Evolutionary conservation across 1,140 invertebrate genomes (phyloP), one percentile per base, ranked within the genome.

Genomic region (Portunus trituberculatus): DNA sequence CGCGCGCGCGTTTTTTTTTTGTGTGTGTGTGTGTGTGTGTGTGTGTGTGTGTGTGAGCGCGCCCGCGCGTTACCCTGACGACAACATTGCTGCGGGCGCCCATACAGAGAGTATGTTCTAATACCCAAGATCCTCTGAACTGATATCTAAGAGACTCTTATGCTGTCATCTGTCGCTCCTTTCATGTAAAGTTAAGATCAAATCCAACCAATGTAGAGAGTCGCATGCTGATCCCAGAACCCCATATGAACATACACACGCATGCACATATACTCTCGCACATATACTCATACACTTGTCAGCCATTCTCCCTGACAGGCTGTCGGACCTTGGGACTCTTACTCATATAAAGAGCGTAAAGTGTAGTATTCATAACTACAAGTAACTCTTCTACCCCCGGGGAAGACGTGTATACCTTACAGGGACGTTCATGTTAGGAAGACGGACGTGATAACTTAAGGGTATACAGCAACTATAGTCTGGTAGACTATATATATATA

Each of bases 201-300:
- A 59, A 12, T 1, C 52, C 10, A 12, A 59, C 52, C 3, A 12
- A 59, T 20, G 12, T 20, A 59, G 0, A 86, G 0, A 32, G 10
- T 14, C 12, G 25, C 31, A 86, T 28, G 14, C 4, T 0, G 10
- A 86, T 82, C 31, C 8, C 83, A 25, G 8, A 6, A 10, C 0
- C 31, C 8, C 83, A 86, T 0, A 86, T 25, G 0, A 4, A 86
- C 83, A 25, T 25, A 86, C 83, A 86, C 83, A 86, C 20, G 25
- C 83, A 86, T 25, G 25, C 83, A 86, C 83, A 86, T 25, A 86
- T 25, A 86, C 83, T 14, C 83, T 14, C 83, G n/a, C 83, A 86
- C 83, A 86, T 25, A 25, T 25, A 86, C 83, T 8, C 83, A 6
- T 25, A 25, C 83, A 86, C 83, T 6, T 28, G 25, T 0, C n/a